A percentile compares a stretch with the other conserved stretches of the same genome.
phyloP scores from a whole-genome alignment of 2,113 vertebrate genomes.

The Elgaria multicarinata region DNA sequence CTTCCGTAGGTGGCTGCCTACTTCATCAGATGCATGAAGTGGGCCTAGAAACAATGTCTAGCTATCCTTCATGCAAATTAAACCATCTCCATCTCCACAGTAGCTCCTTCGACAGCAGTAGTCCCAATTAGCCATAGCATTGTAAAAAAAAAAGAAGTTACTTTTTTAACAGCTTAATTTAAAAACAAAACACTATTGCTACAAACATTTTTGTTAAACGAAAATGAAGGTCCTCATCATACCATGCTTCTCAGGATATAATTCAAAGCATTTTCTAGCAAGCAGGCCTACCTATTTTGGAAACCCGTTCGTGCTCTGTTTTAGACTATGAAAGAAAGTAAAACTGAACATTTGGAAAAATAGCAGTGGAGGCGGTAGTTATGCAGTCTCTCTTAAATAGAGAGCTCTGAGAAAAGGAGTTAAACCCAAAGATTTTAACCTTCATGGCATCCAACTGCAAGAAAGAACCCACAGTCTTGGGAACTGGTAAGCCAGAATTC shows the following conservation, averaged over 20 bases:
- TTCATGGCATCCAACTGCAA: background rate
- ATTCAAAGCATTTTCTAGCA: conserved; percentile 7
- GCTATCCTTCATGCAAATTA: background rate
- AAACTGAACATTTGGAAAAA: background rate
- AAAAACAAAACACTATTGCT: background rate
- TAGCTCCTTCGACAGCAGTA: background rate
- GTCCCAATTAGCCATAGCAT: background rate
- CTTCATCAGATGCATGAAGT: background rate
- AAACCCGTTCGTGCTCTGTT: background rate
- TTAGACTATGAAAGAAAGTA: background rate
- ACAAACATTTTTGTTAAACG: background rate
- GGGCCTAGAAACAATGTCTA: background rate
- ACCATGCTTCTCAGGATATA: conserved; percentile 4
- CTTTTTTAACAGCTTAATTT: conserved; percentile 1
- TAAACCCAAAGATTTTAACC: background rate
- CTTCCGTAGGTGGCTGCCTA: background rate
- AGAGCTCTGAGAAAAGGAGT: background rate
- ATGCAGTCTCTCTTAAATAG: background rate
- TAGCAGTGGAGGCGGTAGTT: background rate
- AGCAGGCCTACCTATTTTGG: background rate
- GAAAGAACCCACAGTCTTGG: background rate
- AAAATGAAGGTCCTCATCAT: background rate
- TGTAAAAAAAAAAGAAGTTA: background rate
- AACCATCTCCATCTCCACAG: background rate
- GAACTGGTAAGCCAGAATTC: background rate